These are phyloP conservation scores for Hoplostethus atlanticus DNA, from an alignment of 2,797 vertebrate genomes.

Conservation along the genomic window DNA sequence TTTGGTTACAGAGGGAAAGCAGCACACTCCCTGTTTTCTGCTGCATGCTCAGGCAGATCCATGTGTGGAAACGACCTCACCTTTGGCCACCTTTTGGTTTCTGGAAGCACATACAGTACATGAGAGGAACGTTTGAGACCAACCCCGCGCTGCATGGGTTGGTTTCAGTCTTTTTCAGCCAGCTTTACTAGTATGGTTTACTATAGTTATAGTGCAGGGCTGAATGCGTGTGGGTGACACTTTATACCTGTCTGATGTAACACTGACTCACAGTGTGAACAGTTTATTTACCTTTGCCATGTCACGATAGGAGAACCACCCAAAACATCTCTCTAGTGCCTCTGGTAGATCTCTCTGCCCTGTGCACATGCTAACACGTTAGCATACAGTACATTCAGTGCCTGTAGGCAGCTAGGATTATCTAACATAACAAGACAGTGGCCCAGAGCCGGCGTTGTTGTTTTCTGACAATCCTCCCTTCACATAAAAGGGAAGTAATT, in stretches of 20 bases:
- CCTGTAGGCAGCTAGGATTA: too few species aligned
- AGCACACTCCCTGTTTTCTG: background rate
- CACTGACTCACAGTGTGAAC: background rate
- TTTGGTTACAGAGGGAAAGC: conserved; percentile 27
- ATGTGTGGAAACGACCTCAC: conserved; percentile 40
- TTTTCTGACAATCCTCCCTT: too few species aligned
- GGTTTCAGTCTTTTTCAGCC: background rate
- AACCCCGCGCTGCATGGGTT: background rate
- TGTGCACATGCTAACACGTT: too few species aligned
- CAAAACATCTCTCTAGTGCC: too few species aligned
- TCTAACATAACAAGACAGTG: too few species aligned
- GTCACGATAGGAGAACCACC: too few species aligned
- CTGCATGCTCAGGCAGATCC: conserved; percentile 60
- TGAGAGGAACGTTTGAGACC: conserved; percentile 6
- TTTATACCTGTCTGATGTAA: background rate
- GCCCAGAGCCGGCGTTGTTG: too few species aligned
- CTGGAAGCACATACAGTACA: conserved; percentile 17
- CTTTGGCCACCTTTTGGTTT: conserved; percentile 31
- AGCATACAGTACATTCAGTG: too few species aligned
- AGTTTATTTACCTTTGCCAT: too few species aligned
- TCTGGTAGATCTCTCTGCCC: too few species aligned
- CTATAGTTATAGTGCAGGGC: background rate
- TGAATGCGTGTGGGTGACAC: background rate
- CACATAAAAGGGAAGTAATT: too few species aligned
- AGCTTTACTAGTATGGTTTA: background rate